phyloP scores from a whole-genome alignment of 35 echinoderm and acorn worm genomes.

The Lytechinus variegatus region DNA sequence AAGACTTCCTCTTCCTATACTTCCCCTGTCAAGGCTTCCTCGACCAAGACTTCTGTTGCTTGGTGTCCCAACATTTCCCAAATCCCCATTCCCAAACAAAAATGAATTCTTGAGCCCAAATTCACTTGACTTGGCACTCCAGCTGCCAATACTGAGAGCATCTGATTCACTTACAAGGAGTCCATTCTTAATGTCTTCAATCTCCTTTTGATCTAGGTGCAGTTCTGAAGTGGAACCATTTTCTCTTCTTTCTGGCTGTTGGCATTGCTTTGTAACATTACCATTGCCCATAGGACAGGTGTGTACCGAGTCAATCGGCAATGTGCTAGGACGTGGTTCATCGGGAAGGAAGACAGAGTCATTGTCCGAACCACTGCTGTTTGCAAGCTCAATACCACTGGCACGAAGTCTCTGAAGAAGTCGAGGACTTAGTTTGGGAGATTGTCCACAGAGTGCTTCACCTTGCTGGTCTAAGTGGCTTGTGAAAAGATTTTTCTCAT shows the following conservation, averaged over 20 bases:
- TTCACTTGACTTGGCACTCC: constrained; percentile 43
- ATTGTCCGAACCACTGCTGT: constrained; percentile 45
- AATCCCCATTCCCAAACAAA: constrained; percentile 31
- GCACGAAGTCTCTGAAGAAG: constrained; percentile 31
- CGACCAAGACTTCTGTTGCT: background rate
- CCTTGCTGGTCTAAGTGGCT: background rate
- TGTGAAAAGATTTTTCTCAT: background rate
- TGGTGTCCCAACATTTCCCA: constrained; percentile 25
- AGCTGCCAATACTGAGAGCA: constrained; percentile 37
- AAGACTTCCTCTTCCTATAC: background rate
- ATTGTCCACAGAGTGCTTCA: background rate
- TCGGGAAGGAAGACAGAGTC: constrained; percentile 49
- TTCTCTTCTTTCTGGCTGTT: background rate
- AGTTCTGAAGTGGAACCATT: background rate
- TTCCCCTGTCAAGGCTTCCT: background rate
- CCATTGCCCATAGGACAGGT: background rate
- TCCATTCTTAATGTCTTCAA: constrained; percentile 67
- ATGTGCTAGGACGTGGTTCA: background rate
- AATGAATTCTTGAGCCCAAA: constrained; percentile 48
- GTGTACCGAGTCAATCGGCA: background rate
- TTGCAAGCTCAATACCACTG: constrained; percentile 32
- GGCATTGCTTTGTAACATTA: background rate
- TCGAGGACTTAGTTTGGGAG: constrained; percentile 22
- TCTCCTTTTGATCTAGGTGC: constrained; percentile 51
- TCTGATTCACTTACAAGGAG: constrained; percentile 38